Evolutionary conservation across 2,888 invertebrate genomes (phyloP), one percentile per base, ranked within the genome.

Genomic region (Alloscopus bannaensis): DNA sequence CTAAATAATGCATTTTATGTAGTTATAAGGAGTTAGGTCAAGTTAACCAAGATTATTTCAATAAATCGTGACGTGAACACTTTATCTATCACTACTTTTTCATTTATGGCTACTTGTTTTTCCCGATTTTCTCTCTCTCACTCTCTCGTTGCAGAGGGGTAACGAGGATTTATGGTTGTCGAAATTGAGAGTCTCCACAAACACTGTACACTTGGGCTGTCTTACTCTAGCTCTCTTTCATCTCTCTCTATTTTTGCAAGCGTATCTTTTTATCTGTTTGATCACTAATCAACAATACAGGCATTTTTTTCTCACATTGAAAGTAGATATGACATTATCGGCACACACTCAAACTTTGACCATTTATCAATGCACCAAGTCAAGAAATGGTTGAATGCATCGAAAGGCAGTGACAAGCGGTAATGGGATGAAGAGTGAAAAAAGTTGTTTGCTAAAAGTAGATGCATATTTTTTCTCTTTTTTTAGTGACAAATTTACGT

Each of bases 21-120:
- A 47, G 60, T 18, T 66, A 26, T n/a, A 50, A 72, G 65, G 47
- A 77, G 78, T 64, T 71, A 45, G 78, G 78, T 71, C 70, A 78
- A 78, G 78, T 78, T 78, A 78, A 78, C 78, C 59, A 78, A 78
- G 59, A 78, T 65, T 70, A 78, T 78, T 78, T 78, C 78, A 78
- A 78, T 78, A 78, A 78, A 71, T 78, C 78, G 78, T 78, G 78
- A 78, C 78, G 71, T 78, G 78, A 78, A 78, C 70, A 78, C 78
- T 78, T 78, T 78, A 71, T 78, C 65, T 78, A 78, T 71, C 71
- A 78, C 59, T 78, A 68, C 68, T 66, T 78, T 71, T 66, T 57
- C 78, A 57, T 78, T 78, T 78, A 78, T 78, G 45, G 71, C 78
- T 78, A 78, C 78, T 78, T 22, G 78, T 78, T 78, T 77, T 71